These are phyloP conservation scores for Polypedilum vanderplanki DNA, from an alignment of 1,140 invertebrate genomes.

Conservation along the genomic window DNA sequence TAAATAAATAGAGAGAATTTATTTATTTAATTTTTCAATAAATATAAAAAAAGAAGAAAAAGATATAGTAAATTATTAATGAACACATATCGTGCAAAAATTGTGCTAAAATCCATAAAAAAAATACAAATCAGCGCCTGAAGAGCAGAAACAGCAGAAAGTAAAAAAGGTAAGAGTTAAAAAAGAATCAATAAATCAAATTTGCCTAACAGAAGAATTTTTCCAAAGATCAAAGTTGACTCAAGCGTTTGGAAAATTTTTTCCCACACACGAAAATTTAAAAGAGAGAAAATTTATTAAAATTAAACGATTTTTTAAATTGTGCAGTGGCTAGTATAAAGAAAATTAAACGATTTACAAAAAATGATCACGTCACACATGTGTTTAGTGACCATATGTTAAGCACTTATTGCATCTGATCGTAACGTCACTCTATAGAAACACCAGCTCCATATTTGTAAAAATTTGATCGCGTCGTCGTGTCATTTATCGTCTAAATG, in stretches of 20 bases:
- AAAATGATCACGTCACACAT: constrained; percentile 17
- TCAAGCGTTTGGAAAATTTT: background rate
- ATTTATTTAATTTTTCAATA: background rate
- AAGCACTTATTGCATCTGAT: background rate
- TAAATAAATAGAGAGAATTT: background rate
- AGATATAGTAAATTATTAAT: background rate
- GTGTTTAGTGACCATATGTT: constrained; percentile 22
- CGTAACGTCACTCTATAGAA: constrained; percentile 1
- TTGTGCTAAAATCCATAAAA: background rate
- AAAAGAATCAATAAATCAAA: background rate
- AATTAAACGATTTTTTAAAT: too few relatives aligned
- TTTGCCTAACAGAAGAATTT: background rate
- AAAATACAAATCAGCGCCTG: background rate
- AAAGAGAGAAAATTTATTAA: background rate
- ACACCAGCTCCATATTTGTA: background rate
- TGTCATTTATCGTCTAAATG: constrained; percentile 23
- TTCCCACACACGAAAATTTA: background rate
- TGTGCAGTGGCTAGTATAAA: too few relatives aligned
- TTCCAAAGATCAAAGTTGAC: background rate
- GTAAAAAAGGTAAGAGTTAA: background rate
- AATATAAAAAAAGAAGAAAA: background rate
- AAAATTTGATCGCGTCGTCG: constrained; percentile 14
- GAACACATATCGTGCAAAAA: constrained; percentile 17
- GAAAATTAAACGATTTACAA: background rate
- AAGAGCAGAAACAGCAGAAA: background rate